A percentile compares a stretch with the other conserved stretches of the same genome.
Evolutionary conservation across 1,140 invertebrate species (phyloP).

Genomic region (Mylabris phalerata): DNA sequence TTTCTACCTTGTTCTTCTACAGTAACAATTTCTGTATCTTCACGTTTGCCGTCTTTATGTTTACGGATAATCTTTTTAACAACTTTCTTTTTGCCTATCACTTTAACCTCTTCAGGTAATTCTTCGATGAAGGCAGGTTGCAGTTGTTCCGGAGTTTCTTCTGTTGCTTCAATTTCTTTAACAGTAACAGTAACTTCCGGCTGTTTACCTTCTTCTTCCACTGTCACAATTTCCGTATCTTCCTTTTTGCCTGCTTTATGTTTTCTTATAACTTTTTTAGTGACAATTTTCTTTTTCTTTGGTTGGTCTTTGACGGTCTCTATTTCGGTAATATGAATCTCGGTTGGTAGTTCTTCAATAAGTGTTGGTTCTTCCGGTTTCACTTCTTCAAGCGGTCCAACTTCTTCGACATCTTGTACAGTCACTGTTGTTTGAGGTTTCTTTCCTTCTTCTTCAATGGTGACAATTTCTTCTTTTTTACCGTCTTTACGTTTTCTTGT

Average conservation of each 20-base stretch:
- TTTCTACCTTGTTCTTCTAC: slow-evolving; percentile 26
- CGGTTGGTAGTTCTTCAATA: too few species aligned
- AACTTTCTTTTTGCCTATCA: slow-evolving; percentile 26
- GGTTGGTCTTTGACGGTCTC: slow-evolving; percentile 18
- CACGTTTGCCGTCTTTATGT: slow-evolving; percentile 31
- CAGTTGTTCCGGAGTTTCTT: slow-evolving; percentile 11
- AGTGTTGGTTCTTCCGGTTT: too few species aligned
- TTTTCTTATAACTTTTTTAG: slow-evolving; percentile 37
- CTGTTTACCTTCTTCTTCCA: slow-evolving; percentile 36
- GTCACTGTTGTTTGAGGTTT: too few species aligned
- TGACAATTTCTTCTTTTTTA: slow-evolving; percentile 36
- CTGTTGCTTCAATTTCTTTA: slow-evolving; percentile 19
- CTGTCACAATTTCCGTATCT: slow-evolving; percentile 34
- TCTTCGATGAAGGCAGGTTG: slow-evolving; percentile 36
- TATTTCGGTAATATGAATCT: slow-evolving; percentile 19
- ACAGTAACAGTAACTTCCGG: slow-evolving; percentile 30
- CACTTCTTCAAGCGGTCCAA: too few species aligned
- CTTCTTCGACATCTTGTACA: too few species aligned
- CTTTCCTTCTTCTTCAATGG: slow-evolving; percentile 36
- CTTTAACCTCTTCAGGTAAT: slow-evolving; percentile 34
- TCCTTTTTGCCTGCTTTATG: slow-evolving; percentile 28
- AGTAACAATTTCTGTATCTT: slow-evolving; percentile 38
- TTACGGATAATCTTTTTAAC: slow-evolving; percentile 36
- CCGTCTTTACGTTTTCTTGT: too few species aligned
- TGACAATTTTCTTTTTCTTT: slow-evolving; percentile 26